Evolutionary conservation across 2,113 vertebrate species (phyloP).

Genomic region (Centropus bengalensis): DNA sequence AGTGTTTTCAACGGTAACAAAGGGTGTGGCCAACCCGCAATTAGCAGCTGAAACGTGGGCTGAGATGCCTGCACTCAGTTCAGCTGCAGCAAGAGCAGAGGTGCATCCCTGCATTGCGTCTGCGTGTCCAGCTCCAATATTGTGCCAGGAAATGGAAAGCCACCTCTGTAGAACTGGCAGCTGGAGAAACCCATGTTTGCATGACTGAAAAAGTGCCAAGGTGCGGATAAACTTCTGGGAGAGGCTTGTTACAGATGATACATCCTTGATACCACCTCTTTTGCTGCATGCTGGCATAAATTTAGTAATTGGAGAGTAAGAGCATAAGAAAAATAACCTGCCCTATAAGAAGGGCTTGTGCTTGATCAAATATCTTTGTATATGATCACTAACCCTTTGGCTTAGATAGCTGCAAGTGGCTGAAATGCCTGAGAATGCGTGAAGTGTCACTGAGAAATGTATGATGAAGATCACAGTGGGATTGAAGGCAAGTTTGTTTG

Average conservation of each 20-base stretch:
- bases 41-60: neutral
- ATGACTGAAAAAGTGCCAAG: neutral
- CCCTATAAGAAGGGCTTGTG: neutral
- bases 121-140: neutral
- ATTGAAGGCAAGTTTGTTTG: neutral
- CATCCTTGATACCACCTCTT: neutral
- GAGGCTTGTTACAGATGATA: neutral
- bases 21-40: neutral
- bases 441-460: neutral
- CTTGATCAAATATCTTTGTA: neutral
- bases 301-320: neutral
- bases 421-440: neutral
- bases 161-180: neutral
- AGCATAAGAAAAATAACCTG: neutral
- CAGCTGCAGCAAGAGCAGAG: neutral
- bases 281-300: neutral
- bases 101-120: neutral
- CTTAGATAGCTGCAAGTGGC: neutral
- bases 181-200: neutral
- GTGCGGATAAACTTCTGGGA: neutral
- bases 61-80: neutral
- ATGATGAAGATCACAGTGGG: neutral
- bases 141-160: neutral
- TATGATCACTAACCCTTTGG: neutral
- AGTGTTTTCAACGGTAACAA: neutral